Conservation (phyloP, 2,888 invertebrate species). For the Pedicia rivosa region DNA sequence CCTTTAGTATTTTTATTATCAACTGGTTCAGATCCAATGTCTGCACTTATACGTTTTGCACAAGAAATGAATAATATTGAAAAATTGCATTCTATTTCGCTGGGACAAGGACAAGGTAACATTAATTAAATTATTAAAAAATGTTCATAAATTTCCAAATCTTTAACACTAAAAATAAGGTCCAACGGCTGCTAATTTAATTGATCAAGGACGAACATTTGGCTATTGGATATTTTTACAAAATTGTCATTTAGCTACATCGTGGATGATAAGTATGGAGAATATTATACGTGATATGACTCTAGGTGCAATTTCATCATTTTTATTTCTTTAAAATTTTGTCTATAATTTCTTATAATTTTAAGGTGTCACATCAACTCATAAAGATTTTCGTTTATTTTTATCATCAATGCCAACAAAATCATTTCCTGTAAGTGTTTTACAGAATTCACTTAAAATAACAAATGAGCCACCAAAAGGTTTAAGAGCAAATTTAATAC, state of each 20-base stretch:
- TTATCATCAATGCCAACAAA: conserved; percentile 81
- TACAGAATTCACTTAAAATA: conserved; percentile 87
- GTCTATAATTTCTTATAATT: no score
- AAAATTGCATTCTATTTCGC: conserved; percentile 62
- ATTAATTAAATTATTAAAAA: no score
- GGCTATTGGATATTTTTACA: conserved; percentile 87
- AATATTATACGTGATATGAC: conserved; percentile 55
- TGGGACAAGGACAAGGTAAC: conserved; percentile 83
- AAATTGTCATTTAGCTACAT: conserved; percentile 86
- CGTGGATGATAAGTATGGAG: conserved; percentile 82
- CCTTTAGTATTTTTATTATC: conserved; percentile 78
- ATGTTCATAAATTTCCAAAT: no score
- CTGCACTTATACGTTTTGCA: conserved; percentile 67
- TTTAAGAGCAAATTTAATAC: conserved; percentile 69
- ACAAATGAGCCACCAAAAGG: conserved; percentile 93
- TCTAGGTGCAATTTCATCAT: no score
- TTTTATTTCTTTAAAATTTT: no score
- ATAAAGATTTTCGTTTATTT: conserved; percentile 63
- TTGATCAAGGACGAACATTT: conserved; percentile 46
- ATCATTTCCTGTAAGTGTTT: conserved; percentile 74
- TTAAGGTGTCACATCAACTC: conserved; percentile 43
- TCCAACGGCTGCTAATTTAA: conserved; percentile 67
- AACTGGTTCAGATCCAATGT: conserved; percentile 78
- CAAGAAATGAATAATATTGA: conserved; percentile 53
- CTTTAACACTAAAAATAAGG: no score